Percentiles rank a stretch among this genome's conserved stretches.
phyloP scores from a whole-genome alignment of 2,888 invertebrate species.

The Epinotia demarniana region DNA sequence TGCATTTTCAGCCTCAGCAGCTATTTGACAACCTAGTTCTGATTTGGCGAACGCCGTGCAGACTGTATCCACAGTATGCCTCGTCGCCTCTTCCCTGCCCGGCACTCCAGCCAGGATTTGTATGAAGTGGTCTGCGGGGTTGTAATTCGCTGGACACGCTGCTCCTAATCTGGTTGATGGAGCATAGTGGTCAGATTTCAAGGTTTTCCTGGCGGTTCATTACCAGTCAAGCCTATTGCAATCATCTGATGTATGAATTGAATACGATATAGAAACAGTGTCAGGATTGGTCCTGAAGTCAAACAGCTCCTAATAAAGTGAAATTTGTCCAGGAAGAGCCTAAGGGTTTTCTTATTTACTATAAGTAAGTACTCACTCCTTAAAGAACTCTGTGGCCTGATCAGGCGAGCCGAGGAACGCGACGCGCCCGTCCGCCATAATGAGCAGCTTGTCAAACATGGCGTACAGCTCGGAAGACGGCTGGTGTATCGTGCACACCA shows the following conservation, averaged over 20 bases:
- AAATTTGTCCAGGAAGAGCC: too few species aligned
- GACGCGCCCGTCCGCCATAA: constrained; percentile 96
- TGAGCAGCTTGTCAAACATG: constrained; percentile 94
- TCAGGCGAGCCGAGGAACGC: constrained; percentile 94
- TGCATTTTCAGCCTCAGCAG: constrained; percentile 84
- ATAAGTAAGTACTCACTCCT: constrained; percentile 84
- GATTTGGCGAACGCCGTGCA: constrained; percentile 90
- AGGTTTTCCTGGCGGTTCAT: background rate
- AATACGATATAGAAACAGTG: too few species aligned
- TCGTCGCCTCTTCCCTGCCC: constrained; percentile 91
- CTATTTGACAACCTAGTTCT: constrained; percentile 85
- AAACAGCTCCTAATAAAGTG: too few species aligned
- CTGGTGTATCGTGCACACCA: constrained; percentile 97
- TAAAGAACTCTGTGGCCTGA: constrained; percentile 92
- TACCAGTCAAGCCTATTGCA: background rate
- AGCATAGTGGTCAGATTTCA: background rate
- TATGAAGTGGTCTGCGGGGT: constrained; percentile 97
- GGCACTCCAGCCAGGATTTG: constrained; percentile 95
- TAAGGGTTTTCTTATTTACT: background rate
- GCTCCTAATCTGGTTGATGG: constrained; percentile 87
- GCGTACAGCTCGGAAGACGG: constrained; percentile 96
- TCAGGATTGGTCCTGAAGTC: too few species aligned
- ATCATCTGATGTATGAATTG: too few species aligned
- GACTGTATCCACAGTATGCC: constrained; percentile 90
- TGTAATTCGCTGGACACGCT: constrained; percentile 94